phyloP scores from a whole-genome alignment of 2,113 vertebrate genomes.

The Scortum barcoo region DNA sequence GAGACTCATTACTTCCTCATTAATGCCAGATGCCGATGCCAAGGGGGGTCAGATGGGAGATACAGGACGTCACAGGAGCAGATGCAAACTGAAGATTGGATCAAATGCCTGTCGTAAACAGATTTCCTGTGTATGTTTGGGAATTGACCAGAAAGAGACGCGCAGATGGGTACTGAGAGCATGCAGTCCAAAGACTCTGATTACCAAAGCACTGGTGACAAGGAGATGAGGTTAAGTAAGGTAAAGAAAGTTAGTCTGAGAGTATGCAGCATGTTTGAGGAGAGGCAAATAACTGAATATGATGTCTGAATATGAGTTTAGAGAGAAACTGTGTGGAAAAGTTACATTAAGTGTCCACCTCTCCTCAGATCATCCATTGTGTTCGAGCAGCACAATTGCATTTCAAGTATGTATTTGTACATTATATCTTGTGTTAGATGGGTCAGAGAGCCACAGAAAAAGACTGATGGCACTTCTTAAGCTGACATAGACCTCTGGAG shows the following conservation, averaged over 20 bases:
- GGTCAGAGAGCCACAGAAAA: constrained; percentile 16
- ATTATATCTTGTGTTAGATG: not conserved
- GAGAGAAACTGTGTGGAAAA: not conserved
- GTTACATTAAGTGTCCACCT: too few species aligned
- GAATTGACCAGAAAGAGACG: constrained; percentile 52
- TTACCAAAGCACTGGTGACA: constrained; percentile 8
- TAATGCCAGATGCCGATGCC: constrained; percentile 77
- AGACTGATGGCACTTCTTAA: constrained; percentile 30
- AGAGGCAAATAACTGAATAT: not conserved
- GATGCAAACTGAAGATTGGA: constrained; percentile 75
- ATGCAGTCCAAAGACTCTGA: constrained; percentile 9
- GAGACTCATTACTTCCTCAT: constrained; percentile 79
- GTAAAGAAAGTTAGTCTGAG: constrained; percentile 19
- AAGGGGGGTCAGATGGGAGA: constrained; percentile 58
- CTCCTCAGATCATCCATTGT: not conserved
- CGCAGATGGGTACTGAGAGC: constrained; percentile 33
- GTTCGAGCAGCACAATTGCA: not conserved
- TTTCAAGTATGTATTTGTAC: not conserved
- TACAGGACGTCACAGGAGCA: constrained; percentile 64
- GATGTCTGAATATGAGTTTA: not conserved
- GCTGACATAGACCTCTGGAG: constrained; percentile 32
- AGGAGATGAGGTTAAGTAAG: constrained; percentile 36
- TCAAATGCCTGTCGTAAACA: constrained; percentile 75
- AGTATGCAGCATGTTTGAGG: not conserved
- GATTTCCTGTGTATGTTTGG: constrained; percentile 72